phyloP scores from a whole-genome alignment of 2,113 vertebrate genomes.

The Crotalus helleri region DNA sequence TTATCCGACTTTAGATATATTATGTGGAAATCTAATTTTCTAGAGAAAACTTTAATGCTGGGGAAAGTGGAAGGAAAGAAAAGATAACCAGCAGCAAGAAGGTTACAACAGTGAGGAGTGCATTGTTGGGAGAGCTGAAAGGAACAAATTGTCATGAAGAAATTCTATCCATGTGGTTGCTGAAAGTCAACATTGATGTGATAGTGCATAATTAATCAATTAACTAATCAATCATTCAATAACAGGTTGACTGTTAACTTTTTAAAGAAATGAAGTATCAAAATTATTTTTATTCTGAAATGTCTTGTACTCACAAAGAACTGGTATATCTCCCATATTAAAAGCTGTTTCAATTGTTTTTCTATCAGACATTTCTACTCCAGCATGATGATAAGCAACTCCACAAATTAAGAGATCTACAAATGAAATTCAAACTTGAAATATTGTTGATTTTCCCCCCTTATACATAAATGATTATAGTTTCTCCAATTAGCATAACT shows the following conservation, averaged over 20 bases:
- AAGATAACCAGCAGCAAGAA: background rate
- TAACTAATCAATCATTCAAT: background rate
- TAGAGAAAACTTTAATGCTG: background rate
- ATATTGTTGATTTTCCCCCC: slow-evolving; percentile 14
- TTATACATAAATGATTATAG: slow-evolving; percentile 11
- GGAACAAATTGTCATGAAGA: background rate
- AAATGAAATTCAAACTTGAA: slow-evolving; percentile 35
- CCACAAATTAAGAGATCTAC: slow-evolving; percentile 84
- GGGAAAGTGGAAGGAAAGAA: background rate
- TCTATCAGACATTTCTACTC: slow-evolving; percentile 87
- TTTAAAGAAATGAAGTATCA: slow-evolving; percentile 15
- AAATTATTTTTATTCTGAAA: slow-evolving; percentile 18
- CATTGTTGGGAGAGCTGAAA: background rate
- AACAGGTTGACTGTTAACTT: slow-evolving; percentile 15
- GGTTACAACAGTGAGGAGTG: background rate
- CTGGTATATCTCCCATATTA: slow-evolving; percentile 84
- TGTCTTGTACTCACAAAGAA: slow-evolving; percentile 85
- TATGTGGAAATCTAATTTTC: background rate
- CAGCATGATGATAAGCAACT: slow-evolving; percentile 94
- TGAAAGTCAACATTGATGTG: background rate
- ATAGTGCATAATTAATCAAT: background rate
- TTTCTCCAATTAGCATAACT: slow-evolving; percentile 16
- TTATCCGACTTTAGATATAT: background rate
- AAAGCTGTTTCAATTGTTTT: slow-evolving; percentile 88
- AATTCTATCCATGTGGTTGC: background rate